Conservation (phyloP, 2,797 vertebrate species). For the Adrianichthys oophorus region DNA sequence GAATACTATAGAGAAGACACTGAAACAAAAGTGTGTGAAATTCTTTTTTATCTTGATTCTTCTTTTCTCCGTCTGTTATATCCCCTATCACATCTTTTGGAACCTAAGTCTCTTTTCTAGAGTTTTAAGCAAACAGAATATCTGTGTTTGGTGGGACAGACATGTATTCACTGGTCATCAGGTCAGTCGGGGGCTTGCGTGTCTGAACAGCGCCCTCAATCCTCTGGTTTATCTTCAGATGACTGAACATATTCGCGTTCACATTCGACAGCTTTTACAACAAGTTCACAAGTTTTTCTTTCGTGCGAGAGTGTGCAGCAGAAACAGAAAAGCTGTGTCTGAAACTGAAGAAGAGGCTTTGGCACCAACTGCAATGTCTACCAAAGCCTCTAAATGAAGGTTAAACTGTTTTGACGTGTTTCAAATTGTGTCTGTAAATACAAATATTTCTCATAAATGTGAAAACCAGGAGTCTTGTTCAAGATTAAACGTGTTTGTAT, state of each 20-base stretch:
- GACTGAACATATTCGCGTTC: conserved; percentile 48
- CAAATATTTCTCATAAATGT: too few species aligned
- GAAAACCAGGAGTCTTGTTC: too few species aligned
- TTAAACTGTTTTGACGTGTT: too few species aligned
- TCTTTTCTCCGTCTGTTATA: conserved; percentile 82
- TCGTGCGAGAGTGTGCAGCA: background rate
- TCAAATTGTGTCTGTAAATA: too few species aligned
- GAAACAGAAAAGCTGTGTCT: background rate
- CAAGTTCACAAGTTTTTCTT: too few species aligned
- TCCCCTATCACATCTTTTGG: conserved; percentile 78
- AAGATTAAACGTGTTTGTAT: too few species aligned
- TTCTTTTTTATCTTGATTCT: conserved; percentile 74
- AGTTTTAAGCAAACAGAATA: conserved; percentile 14
- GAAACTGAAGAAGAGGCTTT: background rate
- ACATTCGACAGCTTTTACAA: background rate
- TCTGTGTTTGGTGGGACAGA: conserved; percentile 49
- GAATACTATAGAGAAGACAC: conserved; percentile 39
- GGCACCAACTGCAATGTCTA: too few species aligned
- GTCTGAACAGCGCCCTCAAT: conserved; percentile 83
- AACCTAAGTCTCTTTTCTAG: conserved; percentile 69
- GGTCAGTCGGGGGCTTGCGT: conserved; percentile 77
- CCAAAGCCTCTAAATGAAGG: too few species aligned
- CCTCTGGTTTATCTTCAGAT: conserved; percentile 80
- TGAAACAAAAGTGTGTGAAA: conserved; percentile 71
- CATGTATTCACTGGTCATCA: conserved; percentile 75